Conservation (phyloP, 1,140 invertebrate species). For the Neodiprion fabricii region DNA sequence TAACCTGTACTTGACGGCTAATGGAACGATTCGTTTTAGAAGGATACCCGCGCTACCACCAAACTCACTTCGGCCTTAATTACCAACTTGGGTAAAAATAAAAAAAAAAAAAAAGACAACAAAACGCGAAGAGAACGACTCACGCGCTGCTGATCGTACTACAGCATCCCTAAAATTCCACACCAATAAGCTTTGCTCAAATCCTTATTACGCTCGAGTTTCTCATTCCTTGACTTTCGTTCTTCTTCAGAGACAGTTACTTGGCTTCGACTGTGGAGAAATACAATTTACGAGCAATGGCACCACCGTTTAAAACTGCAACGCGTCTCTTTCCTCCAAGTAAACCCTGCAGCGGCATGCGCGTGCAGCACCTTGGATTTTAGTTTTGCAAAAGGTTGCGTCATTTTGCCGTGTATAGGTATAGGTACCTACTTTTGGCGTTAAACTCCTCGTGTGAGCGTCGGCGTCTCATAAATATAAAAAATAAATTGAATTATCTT, state of each 20-base stretch:
- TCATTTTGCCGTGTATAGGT: too few relatives aligned
- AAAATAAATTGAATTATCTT: slow-evolving; percentile 42
- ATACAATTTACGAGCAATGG: too few relatives aligned
- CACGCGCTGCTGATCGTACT: neutral
- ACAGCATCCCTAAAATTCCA: neutral
- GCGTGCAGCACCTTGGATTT: too few relatives aligned
- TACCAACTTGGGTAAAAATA: neutral
- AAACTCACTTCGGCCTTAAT: neutral
- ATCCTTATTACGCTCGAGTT: too few relatives aligned
- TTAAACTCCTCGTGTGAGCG: neutral
- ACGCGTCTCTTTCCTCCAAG: too few relatives aligned
- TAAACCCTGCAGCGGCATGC: too few relatives aligned
- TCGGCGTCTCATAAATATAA: slow-evolving; percentile 34
- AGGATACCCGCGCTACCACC: neutral
- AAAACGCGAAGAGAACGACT: neutral
- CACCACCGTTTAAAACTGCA: too few relatives aligned
- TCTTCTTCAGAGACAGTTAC: too few relatives aligned
- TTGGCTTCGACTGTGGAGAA: too few relatives aligned
- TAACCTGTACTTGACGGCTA: slow-evolving; percentile 4
- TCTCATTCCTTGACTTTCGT: too few relatives aligned
- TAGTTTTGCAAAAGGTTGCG: too few relatives aligned
- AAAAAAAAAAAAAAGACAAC: neutral
- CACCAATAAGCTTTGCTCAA: too few relatives aligned
- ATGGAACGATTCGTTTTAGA: slow-evolving; percentile 6
- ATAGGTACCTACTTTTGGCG: neutral